Evolutionary conservation across 2,888 invertebrate genomes (phyloP).

Genomic region (Drosophila tripunctata): DNA sequence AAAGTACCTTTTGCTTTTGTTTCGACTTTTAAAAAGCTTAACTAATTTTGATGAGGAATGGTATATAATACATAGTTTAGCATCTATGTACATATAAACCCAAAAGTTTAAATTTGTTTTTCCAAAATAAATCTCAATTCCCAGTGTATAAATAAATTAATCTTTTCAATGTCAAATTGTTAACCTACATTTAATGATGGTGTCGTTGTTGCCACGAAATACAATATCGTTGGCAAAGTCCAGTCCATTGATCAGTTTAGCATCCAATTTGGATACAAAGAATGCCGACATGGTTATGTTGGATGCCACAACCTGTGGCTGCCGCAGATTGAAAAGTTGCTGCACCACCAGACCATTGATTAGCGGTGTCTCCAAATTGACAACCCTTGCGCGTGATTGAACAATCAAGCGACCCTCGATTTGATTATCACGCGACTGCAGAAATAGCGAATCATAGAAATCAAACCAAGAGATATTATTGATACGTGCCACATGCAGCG

Average conservation of each 20-base stretch:
- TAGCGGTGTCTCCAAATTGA: constrained; percentile 50
- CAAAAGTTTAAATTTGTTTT: no score
- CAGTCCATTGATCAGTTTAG: constrained; percentile 71
- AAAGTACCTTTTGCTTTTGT: no score
- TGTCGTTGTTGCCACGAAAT: constrained; percentile 62
- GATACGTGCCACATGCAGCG: constrained; percentile 65
- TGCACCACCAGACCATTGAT: constrained; percentile 72
- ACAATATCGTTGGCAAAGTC: constrained; percentile 80
- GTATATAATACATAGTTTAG: no score
- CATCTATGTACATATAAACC: no score
- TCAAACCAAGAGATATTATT: constrained; percentile 74
- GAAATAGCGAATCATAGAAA: constrained; percentile 73
- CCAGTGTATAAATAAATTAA: no score
- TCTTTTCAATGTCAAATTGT: no score
- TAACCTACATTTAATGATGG: constrained; percentile 70
- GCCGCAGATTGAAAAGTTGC: constrained; percentile 74
- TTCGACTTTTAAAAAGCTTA: no score
- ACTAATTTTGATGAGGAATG: no score
- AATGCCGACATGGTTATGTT: constrained; percentile 74
- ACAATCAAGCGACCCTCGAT: constrained; percentile 74
- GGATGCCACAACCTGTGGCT: constrained; percentile 73
- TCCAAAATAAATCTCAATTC: neutral
- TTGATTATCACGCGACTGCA: constrained; percentile 72
- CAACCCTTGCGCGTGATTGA: constrained; percentile 61
- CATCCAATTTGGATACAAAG: constrained; percentile 63